phyloP scores from a whole-genome alignment of 2,113 vertebrate species.

The Hippocampus barbouri region DNA sequence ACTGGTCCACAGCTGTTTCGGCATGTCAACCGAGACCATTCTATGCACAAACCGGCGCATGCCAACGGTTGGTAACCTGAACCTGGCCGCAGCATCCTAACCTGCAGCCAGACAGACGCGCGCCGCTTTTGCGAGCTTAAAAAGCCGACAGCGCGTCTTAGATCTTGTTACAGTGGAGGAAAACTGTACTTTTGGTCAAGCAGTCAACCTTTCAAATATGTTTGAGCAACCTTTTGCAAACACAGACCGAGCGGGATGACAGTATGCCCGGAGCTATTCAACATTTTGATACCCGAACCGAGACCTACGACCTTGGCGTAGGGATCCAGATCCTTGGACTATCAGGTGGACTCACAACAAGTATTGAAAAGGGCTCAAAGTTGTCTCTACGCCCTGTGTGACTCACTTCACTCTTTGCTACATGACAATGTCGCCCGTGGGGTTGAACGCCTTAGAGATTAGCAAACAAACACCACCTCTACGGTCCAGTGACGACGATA shows the following conservation, averaged over 20 bases:
- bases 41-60: slow-evolving; percentile 37
- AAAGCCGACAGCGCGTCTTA: slow-evolving; percentile 46
- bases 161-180: slow-evolving; percentile 15
- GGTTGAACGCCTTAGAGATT: slow-evolving; percentile 10
- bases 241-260: not conserved
- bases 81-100: slow-evolving; percentile 57
- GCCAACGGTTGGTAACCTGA: slow-evolving; percentile 68
- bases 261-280: slow-evolving; percentile 24
- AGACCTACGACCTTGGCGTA: slow-evolving; percentile 39
- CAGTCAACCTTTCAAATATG: not conserved
- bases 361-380: slow-evolving; percentile 19
- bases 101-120: slow-evolving; percentile 60
- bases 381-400: slow-evolving; percentile 18
- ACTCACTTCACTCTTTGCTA: slow-evolving; percentile 21
- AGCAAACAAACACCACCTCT: slow-evolving; percentile 28
- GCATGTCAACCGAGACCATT: slow-evolving; percentile 52
- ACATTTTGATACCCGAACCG: slow-evolving; percentile 45
- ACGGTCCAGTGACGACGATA: slow-evolving; percentile 8
- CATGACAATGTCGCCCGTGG: slow-evolving; percentile 17
- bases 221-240: slow-evolving; percentile 20
- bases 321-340: slow-evolving; percentile 36
- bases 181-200: not conserved
- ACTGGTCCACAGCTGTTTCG: slow-evolving; percentile 41
- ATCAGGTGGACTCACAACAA: slow-evolving; percentile 37
- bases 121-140: slow-evolving; percentile 13